Evolutionary conservation across 2,797 vertebrate species (phyloP).

Genomic region (Chrosomus eos): DNA sequence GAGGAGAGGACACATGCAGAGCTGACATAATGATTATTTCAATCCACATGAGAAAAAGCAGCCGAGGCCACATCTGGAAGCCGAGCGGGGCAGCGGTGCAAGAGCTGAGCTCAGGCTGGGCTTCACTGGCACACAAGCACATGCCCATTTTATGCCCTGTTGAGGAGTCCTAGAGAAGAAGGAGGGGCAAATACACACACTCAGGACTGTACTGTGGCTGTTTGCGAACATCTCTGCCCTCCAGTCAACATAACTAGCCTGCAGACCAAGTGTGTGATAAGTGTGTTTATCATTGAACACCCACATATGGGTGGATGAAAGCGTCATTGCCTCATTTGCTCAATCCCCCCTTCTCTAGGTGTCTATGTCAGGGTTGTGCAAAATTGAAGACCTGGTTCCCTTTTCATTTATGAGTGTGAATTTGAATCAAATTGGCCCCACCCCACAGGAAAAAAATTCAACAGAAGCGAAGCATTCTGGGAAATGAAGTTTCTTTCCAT

Average conservation of each 20-base stretch:
- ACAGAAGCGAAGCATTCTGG: neutral
- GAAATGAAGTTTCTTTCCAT: neutral
- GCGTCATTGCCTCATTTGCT: slow-evolving; percentile 42
- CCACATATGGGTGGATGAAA: slow-evolving; percentile 42
- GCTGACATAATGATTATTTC: slow-evolving; percentile 78
- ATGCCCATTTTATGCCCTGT: slow-evolving; percentile 83
- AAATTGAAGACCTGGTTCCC: neutral
- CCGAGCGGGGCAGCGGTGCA: slow-evolving; percentile 72
- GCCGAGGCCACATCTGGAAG: slow-evolving; percentile 80
- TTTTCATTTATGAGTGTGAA: neutral
- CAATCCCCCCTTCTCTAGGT: neutral
- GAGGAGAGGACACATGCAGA: slow-evolving; percentile 62
- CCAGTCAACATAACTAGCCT: slow-evolving; percentile 69
- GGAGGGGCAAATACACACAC: slow-evolving; percentile 42
- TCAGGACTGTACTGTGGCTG: slow-evolving; percentile 75
- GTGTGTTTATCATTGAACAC: slow-evolving; percentile 38
- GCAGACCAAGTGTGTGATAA: slow-evolving; percentile 43
- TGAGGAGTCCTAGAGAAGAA: slow-evolving; percentile 74
- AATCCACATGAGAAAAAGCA: slow-evolving; percentile 60
- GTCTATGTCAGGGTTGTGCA: neutral
- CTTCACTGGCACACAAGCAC: slow-evolving; percentile 82
- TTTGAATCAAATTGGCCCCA: neutral
- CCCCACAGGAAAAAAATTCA: neutral
- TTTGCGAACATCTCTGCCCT: slow-evolving; percentile 79
- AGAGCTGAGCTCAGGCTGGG: slow-evolving; percentile 70